Evolutionary conservation across 2,888 invertebrate species (phyloP).

Genomic region (Apamea monoglypha): DNA sequence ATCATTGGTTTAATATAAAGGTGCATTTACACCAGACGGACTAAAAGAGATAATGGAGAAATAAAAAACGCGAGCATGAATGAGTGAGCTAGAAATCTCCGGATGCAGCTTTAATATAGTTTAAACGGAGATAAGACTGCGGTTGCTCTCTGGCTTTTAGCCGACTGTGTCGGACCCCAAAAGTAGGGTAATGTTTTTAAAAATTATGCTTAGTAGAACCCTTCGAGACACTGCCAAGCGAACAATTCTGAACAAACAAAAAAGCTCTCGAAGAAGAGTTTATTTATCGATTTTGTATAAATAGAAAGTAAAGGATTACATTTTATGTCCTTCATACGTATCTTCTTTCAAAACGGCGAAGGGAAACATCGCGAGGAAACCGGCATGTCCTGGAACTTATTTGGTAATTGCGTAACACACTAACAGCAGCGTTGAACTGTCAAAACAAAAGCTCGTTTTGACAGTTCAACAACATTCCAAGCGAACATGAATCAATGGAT

Average conservation of each 20-base stretch:
- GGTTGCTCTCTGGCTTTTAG: neutral
- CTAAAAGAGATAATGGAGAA: too few species aligned
- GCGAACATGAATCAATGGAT: too few species aligned
- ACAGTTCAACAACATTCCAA: neutral
- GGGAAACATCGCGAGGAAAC: neutral
- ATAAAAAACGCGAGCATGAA: neutral
- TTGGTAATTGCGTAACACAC: neutral
- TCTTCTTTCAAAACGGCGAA: neutral
- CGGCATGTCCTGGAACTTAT: neutral
- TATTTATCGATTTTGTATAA: neutral
- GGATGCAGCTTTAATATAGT: neutral
- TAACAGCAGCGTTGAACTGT: too few species aligned
- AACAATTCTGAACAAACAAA: neutral
- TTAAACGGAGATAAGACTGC: neutral
- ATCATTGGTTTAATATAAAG: conserved; percentile 24
- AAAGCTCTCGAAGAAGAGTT: neutral
- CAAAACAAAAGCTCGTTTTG: neutral
- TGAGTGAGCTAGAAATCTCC: neutral
- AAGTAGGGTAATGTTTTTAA: neutral
- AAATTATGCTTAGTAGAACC: neutral
- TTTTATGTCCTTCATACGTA: neutral
- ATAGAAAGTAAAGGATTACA: neutral
- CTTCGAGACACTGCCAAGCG: neutral
- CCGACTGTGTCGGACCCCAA: neutral
- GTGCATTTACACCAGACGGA: neutral